Evolutionary conservation across 2,888 invertebrate species (phyloP).

Genomic region (Pseudococcus viburni): DNA sequence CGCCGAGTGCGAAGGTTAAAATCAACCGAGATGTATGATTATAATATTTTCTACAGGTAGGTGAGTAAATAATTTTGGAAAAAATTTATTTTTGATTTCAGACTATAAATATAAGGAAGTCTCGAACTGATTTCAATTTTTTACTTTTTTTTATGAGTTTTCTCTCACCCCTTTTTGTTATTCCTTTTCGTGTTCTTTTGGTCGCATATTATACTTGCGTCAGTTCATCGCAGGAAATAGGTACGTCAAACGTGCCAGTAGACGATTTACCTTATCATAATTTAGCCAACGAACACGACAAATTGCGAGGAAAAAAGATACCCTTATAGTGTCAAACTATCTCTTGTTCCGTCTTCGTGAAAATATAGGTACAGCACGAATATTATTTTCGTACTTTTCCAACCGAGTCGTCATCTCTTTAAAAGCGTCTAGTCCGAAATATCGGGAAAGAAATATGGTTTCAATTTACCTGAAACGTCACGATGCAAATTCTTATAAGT

Average conservation of each 20-base stretch:
- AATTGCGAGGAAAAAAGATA: background rate
- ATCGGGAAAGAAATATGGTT: background rate
- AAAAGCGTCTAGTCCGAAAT: background rate
- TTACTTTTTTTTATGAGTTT: background rate
- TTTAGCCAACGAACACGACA: background rate
- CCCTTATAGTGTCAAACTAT: background rate
- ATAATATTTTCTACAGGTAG: background rate
- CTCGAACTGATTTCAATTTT: background rate
- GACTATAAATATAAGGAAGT: too few relatives aligned
- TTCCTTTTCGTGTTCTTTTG: background rate
- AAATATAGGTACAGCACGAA: background rate
- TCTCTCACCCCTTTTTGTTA: too few relatives aligned
- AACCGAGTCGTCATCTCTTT: background rate
- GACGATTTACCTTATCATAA: constrained; percentile 19
- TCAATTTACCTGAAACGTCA: background rate
- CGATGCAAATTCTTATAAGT: too few relatives aligned
- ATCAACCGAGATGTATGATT: background rate
- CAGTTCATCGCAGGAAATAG: background rate
- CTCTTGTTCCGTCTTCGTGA: background rate
- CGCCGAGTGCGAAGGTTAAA: background rate
- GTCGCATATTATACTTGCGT: background rate
- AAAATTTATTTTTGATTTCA: too few relatives aligned
- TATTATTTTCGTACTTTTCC: constrained; percentile 1
- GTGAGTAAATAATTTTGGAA: too few relatives aligned
- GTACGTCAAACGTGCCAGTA: background rate